Conservation (phyloP, 2,113 vertebrate species). For the Myanophis thanlyinensis region DNA sequence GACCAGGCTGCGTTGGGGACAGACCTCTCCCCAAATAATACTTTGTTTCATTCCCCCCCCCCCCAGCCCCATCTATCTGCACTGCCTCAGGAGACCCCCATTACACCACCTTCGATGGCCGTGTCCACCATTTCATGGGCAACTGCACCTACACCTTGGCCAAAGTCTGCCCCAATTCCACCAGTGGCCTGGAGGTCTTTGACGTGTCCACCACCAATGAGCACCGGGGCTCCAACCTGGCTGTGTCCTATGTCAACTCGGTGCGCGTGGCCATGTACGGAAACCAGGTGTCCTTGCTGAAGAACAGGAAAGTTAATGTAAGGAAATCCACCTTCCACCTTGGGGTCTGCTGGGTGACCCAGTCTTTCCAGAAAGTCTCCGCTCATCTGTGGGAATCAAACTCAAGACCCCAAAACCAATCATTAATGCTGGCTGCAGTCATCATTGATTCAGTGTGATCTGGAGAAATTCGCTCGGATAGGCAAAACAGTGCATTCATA, state of each 20-base stretch:
- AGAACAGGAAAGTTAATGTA: conserved; percentile 82
- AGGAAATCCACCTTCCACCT: conserved; percentile 9
- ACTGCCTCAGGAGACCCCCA: conserved; percentile 61
- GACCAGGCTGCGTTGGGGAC: too few relatives aligned
- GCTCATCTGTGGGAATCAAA: neutral
- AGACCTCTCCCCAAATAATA: accelerated
- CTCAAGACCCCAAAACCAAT: neutral
- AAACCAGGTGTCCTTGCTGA: conserved; percentile 72
- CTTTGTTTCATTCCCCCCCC: neutral
- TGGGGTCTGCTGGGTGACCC: too few relatives aligned
- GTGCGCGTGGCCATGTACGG: conserved; percentile 73
- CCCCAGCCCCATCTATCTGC: conserved; percentile 36
- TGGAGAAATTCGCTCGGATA: neutral
- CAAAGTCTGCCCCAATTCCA: conserved; percentile 72
- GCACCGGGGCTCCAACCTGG: conserved; percentile 77
- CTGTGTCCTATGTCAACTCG: conserved; percentile 82
- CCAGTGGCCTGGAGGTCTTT: conserved; percentile 71
- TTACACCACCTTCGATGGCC: conserved; percentile 56
- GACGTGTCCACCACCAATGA: conserved; percentile 83
- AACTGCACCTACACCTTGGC: conserved; percentile 86
- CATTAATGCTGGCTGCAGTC: neutral
- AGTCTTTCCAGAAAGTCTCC: neutral
- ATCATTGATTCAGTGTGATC: too few relatives aligned
- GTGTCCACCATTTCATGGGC: conserved; percentile 84
- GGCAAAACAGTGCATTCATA: neutral